These are phyloP conservation scores for Cheilosia vernalis DNA, from an alignment of 2,888 invertebrate genomes.

Conservation along the genomic window DNA sequence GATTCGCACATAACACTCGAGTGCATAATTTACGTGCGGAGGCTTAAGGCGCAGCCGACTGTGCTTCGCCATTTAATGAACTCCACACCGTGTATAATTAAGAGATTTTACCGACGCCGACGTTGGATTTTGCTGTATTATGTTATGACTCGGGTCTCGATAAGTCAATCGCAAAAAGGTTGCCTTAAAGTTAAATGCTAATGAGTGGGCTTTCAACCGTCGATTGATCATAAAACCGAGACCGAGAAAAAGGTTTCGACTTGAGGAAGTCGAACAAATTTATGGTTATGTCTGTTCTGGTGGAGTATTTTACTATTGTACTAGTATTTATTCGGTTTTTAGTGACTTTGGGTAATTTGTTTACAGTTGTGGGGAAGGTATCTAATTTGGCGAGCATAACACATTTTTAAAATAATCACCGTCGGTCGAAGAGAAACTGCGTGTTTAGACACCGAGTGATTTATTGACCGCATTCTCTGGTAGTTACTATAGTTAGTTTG, in stretches of 20 bases:
- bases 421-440: no score
- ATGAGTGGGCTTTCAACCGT: slow-evolving; percentile 2
- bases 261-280: slow-evolving; percentile 4
- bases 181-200: background rate
- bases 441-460: no score
- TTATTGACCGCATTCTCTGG: no score
- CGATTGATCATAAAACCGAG: background rate
- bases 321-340: background rate
- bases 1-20: slow-evolving; percentile 19
- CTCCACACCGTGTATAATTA: slow-evolving; percentile 30
- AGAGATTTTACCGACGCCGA: slow-evolving; percentile 28
- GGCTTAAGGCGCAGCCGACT: slow-evolving; percentile 40
- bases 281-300: background rate
- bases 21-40: slow-evolving; percentile 51
- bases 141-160: background rate
- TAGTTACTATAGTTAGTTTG: no score
- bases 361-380: background rate
- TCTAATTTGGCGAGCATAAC: no score
- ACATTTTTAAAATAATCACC: no score
- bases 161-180: slow-evolving; percentile 18
- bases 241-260: background rate
- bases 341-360: background rate
- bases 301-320: background rate
- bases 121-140: slow-evolving; percentile 8
- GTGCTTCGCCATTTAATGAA: slow-evolving; percentile 45